Evolutionary conservation across 2,797 vertebrate species (phyloP).

Genomic region (Scarus forsteni): DNA sequence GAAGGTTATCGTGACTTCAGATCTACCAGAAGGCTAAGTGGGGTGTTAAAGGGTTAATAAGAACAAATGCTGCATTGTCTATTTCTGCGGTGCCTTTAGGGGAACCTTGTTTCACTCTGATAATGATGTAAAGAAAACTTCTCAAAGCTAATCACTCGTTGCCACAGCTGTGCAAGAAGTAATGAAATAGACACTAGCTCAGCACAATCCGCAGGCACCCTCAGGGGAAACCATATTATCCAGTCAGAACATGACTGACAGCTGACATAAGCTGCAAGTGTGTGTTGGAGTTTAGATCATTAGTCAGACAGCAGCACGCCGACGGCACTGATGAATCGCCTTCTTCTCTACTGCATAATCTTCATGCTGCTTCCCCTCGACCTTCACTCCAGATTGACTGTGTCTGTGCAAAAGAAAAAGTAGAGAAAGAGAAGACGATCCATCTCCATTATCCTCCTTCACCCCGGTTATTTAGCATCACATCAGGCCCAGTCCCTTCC

Average conservation of each 20-base stretch:
- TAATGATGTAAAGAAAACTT: not conserved
- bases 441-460: constrained; percentile 58
- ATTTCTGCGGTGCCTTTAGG: constrained; percentile 9
- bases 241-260: constrained; percentile 63
- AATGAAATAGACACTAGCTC: constrained; percentile 23
- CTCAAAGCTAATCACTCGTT: not conserved
- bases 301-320: constrained; percentile 56
- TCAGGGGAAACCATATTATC: constrained; percentile 39
- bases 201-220: constrained; percentile 47
- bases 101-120: not conserved
- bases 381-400: constrained; percentile 50
- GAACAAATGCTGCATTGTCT: not conserved
- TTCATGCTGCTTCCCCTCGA: constrained; percentile 38
- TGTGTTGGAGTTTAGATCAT: constrained; percentile 56
- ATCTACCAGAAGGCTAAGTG: too few relatives aligned
- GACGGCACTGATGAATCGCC: constrained; percentile 63
- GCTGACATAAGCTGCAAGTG: constrained; percentile 61
- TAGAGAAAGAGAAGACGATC: constrained; percentile 44
- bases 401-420: constrained; percentile 29
- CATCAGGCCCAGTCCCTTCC: constrained; percentile 27
- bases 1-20: too few relatives aligned
- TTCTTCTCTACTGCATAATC: constrained; percentile 56
- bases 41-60: not conserved
- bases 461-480: constrained; percentile 55
- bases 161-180: constrained; percentile 17